Conservation (phyloP, 1,140 invertebrate genomes). For the Drosophila pruinosa region DNA sequence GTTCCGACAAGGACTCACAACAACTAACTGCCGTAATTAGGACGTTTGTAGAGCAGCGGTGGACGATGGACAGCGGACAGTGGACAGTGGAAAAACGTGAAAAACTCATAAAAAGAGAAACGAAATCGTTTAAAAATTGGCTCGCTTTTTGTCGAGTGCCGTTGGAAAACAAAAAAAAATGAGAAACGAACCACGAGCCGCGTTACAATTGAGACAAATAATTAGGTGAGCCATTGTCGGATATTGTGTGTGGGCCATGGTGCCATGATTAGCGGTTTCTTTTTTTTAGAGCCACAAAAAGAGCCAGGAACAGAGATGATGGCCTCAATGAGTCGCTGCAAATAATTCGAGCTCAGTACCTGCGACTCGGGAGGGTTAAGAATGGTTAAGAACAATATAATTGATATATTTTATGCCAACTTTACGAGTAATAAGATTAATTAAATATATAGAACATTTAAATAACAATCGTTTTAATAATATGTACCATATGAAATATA, state of each 20-base stretch:
- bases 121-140: conserved; percentile 72
- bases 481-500: too few species aligned
- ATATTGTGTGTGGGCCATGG: conserved; percentile 40
- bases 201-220: conserved; percentile 68
- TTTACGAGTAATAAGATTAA: neutral
- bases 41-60: conserved; percentile 62
- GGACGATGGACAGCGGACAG: conserved; percentile 24
- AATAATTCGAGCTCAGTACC: neutral
- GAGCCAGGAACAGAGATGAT: neutral
- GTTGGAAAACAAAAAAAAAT: conserved; percentile 16
- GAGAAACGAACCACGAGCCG: conserved; percentile 54
- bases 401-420: too few species aligned
- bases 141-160: conserved; percentile 66
- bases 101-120: conserved; percentile 80
- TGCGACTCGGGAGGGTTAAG: neutral
- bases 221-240: conserved; percentile 72
- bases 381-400: too few species aligned
- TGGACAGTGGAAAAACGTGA: conserved; percentile 51
- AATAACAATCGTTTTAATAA: too few species aligned
- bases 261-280: conserved; percentile 71
- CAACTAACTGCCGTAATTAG: conserved; percentile 72
- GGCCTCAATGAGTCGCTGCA: conserved; percentile 12
- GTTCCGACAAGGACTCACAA: conserved; percentile 6
- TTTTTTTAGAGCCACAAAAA: conserved; percentile 46
- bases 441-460: neutral